phyloP scores from a whole-genome alignment of 2,113 vertebrate genomes.

The Noturus placidus region DNA sequence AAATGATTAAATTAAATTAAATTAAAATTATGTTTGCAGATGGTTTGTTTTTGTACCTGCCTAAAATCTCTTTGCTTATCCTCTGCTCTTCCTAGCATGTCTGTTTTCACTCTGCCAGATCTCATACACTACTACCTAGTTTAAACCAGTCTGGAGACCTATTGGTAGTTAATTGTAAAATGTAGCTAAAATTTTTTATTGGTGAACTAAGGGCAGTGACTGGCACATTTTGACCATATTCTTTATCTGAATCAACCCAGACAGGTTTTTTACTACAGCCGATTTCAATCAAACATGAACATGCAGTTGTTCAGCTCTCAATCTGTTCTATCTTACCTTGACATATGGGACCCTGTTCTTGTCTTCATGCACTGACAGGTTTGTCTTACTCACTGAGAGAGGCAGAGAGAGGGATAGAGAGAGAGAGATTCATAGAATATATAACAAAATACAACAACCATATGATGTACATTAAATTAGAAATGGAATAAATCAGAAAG shows the following conservation, averaged over 20 bases:
- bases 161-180: not conserved
- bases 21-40: not conserved
- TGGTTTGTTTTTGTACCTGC: not conserved
- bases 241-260: not conserved
- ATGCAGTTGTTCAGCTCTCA: not conserved
- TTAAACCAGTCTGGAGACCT: not conserved
- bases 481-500: not conserved
- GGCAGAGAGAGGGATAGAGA: slow-evolving; percentile 37
- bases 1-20: no score
- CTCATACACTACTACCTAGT: not conserved
- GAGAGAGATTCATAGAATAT: not conserved
- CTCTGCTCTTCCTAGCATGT: not conserved
- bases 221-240: not conserved
- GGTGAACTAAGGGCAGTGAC: not conserved
- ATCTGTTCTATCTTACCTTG: slow-evolving; percentile 75
- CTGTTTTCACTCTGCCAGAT: not conserved
- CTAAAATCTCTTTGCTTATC: not conserved
- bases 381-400: slow-evolving; percentile 88
- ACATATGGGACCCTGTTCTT: slow-evolving; percentile 97
- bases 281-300: not conserved
- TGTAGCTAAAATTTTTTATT: not conserved
- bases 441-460: slow-evolving; percentile 1
- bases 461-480: not conserved
- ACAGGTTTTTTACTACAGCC: not conserved
- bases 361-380: slow-evolving; percentile 97